phyloP scores from a whole-genome alignment of 2,888 invertebrate genomes.

The Watsonalla binaria region DNA sequence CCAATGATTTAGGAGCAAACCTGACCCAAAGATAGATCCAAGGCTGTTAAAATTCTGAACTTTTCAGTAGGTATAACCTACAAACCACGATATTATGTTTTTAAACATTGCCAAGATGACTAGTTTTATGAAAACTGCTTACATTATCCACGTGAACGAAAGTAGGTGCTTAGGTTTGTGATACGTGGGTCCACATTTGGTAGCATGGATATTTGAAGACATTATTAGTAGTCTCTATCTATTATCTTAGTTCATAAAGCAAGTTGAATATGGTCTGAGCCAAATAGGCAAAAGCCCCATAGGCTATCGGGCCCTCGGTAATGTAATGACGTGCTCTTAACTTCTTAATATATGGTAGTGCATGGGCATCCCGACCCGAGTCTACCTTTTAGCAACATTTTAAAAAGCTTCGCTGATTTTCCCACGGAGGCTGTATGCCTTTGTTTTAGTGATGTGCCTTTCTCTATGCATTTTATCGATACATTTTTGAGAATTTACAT shows the following conservation, averaged over 20 bases:
- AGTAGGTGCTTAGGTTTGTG: too few species aligned
- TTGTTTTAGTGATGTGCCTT: constrained; percentile 49
- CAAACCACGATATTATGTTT: too few species aligned
- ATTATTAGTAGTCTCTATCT: constrained; percentile 11
- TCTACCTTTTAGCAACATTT: constrained; percentile 48
- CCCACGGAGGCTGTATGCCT: constrained; percentile 56
- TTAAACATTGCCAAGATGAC: too few species aligned
- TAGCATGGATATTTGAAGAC: constrained; percentile 1
- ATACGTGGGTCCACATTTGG: not conserved
- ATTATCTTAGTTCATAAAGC: constrained; percentile 14
- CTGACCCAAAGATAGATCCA: too few species aligned
- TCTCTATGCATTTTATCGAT: constrained; percentile 44
- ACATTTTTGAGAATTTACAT: constrained; percentile 3
- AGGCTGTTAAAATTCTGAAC: too few species aligned
- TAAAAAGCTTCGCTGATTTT: constrained; percentile 63
- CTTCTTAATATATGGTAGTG: constrained; percentile 42
- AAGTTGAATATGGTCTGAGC: constrained; percentile 10
- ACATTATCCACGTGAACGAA: too few species aligned
- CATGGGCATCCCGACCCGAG: constrained; percentile 9
- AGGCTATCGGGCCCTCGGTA: constrained; percentile 21
- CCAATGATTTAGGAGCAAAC: too few species aligned
- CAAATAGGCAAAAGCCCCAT: constrained; percentile 35
- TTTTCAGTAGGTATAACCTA: too few species aligned
- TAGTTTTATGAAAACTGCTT: too few species aligned
- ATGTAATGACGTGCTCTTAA: constrained; percentile 50